A percentile compares a stretch with the other conserved stretches of the same genome.
Evolutionary conservation across 2,888 invertebrate genomes (phyloP).

Genomic region (Phaedon cochleariae): DNA sequence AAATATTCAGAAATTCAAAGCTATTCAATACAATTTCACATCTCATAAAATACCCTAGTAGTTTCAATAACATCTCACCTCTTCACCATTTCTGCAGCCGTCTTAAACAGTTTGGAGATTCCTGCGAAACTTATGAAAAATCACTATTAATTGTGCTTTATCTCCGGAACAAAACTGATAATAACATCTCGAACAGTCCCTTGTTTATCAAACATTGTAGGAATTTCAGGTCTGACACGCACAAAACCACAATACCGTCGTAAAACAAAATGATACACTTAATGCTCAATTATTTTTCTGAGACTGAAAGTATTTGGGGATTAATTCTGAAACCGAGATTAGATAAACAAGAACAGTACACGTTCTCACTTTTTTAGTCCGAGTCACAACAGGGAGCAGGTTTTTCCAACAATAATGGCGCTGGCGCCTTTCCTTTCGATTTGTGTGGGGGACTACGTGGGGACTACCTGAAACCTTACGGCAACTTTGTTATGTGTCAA

Average conservation of each 20-base stretch:
- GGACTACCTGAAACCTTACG: neutral
- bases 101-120: conserved; percentile 57
- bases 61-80: conserved; percentile 53
- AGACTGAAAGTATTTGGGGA: neutral
- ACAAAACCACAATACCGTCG: conserved; percentile 34
- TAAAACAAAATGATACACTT: conserved; percentile 3
- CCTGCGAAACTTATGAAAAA: conserved; percentile 28
- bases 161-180: conserved; percentile 21
- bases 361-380: conserved; percentile 20
- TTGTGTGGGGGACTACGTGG: conserved; percentile 29
- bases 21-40: no score
- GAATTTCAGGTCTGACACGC: conserved; percentile 30
- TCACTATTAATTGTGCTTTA: conserved; percentile 26
- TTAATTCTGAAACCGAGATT: no score
- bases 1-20: no score
- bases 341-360: conserved; percentile 1
- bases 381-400: conserved; percentile 25
- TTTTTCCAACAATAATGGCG: conserved; percentile 50
- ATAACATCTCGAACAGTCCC: conserved; percentile 29
- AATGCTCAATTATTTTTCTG: no score
- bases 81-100: conserved; percentile 63
- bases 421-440: conserved; percentile 37
- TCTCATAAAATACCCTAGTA: no score
- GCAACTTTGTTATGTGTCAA: no score
- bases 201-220: conserved; percentile 41